Evolutionary conservation across 2,888 invertebrate species (phyloP).

Genomic region (Alloscopus bannaensis): DNA sequence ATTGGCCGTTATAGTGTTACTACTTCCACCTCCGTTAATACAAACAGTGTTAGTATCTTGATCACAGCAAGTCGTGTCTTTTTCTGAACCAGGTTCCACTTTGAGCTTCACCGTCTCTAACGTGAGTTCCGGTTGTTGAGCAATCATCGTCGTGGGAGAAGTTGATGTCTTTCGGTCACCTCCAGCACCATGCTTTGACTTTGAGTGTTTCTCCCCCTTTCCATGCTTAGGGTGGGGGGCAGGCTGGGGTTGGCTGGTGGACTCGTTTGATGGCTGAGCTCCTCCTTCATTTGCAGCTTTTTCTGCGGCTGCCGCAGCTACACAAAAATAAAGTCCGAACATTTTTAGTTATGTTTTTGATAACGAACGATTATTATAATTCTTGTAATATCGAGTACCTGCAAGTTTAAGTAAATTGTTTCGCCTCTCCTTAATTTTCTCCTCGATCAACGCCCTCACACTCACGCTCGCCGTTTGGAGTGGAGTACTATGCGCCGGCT

Average conservation of each 20-base stretch:
- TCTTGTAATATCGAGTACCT: slow-evolving; percentile 7
- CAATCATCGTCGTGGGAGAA: slow-evolving; percentile 23
- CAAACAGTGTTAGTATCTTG: slow-evolving; percentile 24
- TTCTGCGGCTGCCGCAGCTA: slow-evolving; percentile 41
- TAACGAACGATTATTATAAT: neutral
- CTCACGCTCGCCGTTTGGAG: slow-evolving; percentile 94
- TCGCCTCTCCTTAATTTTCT: slow-evolving; percentile 93
- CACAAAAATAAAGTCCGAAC: neutral
- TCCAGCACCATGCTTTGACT: neutral
- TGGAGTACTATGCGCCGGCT: slow-evolving; percentile 80
- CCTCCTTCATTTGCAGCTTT: slow-evolving; percentile 37
- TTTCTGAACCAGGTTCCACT: slow-evolving; percentile 49
- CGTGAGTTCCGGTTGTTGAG: slow-evolving; percentile 43
- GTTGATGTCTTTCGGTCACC: slow-evolving; percentile 13
- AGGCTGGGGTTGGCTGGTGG: neutral
- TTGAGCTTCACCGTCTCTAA: slow-evolving; percentile 53
- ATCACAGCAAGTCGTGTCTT: slow-evolving; percentile 57
- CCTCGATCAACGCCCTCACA: slow-evolving; percentile 92
- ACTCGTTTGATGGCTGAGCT: neutral
- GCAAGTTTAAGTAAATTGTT: slow-evolving; percentile 75
- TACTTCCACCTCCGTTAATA: neutral
- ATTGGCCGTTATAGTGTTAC: slow-evolving; percentile 7
- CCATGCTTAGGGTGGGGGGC: neutral
- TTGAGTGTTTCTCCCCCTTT: slow-evolving; percentile 20
- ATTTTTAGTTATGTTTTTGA: neutral